Evolutionary conservation across 2,888 invertebrate genomes (phyloP), one percentile per base, ranked within the genome.

Genomic region (Stegana nigrithorax): DNA sequence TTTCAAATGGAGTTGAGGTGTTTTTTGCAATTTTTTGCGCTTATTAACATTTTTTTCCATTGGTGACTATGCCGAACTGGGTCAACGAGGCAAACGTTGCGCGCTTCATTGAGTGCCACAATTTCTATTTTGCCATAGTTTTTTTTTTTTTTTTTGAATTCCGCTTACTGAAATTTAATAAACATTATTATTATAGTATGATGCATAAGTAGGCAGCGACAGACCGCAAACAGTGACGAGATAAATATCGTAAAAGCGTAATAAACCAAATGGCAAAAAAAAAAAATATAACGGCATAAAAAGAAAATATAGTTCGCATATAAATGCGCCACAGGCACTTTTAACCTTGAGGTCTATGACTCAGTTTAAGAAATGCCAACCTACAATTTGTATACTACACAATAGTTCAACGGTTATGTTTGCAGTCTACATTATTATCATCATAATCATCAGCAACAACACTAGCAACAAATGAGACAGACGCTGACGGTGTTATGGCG

Each of bases 311-410:
- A 14, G 59, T 42, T 32, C 55, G 59, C 57, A 27, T 39, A 32
- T 44, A 44, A 12, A 39, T 17, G 39, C 63, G 62, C 59, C 62
- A 60, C 67, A 63, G 65, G 74, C 67, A 76, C 78, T 75, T 76
- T 75, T 78, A 78, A 75, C 75, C 75, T 75, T 75, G 75, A 76
- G 75, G 75, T 75, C 78, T 69, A 71, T 78, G 75, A 75, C 75
- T 75, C 76, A 74, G 64, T 62, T 50, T 62, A 14, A 23, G 23
- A 47, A 47, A 47, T 36, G n/a, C n/a, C n/a, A n/a, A n/a, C n/a
- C n/a, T n/a, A n/a, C n/a, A n/a, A n/a, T n/a, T n/a, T n/a, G n/a
- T n/a, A n/a, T n/a, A n/a, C n/a, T n/a, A n/a, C n/a, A n/a, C n/a
- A n/a, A n/a, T n/a, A n/a, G n/a, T n/a, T n/a, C n/a, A n/a, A n/a